Conservation (phyloP, 1,140 invertebrate genomes). For the Eupeodes corollae region DNA sequence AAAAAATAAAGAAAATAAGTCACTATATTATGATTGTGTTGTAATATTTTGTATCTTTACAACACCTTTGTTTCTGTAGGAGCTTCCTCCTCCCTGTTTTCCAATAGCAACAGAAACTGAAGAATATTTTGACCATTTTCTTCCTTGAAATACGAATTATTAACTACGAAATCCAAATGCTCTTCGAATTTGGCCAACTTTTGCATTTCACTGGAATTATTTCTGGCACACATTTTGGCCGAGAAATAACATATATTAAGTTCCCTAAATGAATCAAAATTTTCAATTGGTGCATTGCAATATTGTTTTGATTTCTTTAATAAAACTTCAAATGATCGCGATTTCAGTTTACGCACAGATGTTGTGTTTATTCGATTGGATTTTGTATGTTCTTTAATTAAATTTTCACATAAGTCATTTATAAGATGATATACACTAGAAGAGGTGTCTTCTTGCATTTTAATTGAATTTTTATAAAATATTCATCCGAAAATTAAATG, state of each 20-base stretch:
- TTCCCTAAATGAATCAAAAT: constrained; percentile 7
- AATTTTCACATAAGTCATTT: constrained; percentile 6
- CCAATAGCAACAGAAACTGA: constrained; percentile 3
- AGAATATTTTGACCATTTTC: constrained; percentile 4
- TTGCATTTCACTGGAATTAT: neutral
- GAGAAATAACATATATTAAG: constrained; percentile 8
- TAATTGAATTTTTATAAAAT: neutral
- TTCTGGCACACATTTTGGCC: constrained; percentile 3
- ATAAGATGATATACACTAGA: constrained; percentile 11
- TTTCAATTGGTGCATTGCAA: neutral
- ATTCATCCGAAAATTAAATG: neutral
- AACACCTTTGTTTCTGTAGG: neutral
- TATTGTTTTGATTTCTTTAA: constrained; percentile 8
- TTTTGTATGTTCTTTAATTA: constrained; percentile 1
- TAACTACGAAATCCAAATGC: constrained; percentile 2
- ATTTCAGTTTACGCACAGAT: constrained; percentile 5
- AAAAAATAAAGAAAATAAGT: neutral
- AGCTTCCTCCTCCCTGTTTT: constrained; percentile 1
- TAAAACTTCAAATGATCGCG: constrained; percentile 8
- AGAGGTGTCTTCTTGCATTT: constrained; percentile 2
- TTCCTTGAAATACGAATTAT: constrained; percentile 3
- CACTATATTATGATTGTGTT: neutral
- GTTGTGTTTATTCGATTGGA: neutral
- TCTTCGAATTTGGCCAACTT: constrained; percentile 5
- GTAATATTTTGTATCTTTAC: neutral